Conservation (phyloP, 2,797 vertebrate species). For the Manis crassicaudata region DNA sequence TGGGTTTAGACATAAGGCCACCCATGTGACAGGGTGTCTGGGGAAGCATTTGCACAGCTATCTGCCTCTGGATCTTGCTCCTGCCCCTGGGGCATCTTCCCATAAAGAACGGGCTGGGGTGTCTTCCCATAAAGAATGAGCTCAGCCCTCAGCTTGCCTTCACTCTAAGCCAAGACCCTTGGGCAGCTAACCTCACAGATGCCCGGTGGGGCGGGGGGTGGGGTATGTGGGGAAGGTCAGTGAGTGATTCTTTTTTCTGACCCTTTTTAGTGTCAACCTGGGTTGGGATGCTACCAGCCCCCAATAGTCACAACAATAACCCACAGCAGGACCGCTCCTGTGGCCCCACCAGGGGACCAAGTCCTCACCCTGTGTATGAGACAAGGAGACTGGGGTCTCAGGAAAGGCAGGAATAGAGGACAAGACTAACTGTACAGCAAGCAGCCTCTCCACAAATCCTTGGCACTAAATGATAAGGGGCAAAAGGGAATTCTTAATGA, state of each 20-base stretch:
- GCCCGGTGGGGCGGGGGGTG: no score
- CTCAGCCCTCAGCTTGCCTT: not conserved
- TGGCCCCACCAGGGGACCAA: not conserved
- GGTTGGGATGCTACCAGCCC: not conserved
- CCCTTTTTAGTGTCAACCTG: not conserved
- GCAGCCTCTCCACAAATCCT: not conserved
- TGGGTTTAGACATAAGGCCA: not conserved
- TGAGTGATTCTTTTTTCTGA: not conserved
- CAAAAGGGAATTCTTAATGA: not conserved
- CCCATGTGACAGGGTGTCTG: not conserved
- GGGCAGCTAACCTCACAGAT: not conserved
- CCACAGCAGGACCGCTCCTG: not conserved
- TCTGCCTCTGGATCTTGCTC: not conserved
- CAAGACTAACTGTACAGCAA: not conserved
- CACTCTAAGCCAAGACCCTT: not conserved
- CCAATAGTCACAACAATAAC: not conserved
- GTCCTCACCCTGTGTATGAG: not conserved
- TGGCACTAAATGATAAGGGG: not conserved
- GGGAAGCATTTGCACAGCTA: not conserved
- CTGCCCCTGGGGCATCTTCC: not conserved
- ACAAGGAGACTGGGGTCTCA: not conserved
- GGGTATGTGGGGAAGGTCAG: not conserved
- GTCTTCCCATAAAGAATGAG: not conserved
- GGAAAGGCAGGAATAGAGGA: not conserved
- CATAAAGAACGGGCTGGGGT: not conserved